These are phyloP conservation scores for Carcina quercana DNA, from an alignment of 2,888 invertebrate species.

Conservation along the genomic window DNA sequence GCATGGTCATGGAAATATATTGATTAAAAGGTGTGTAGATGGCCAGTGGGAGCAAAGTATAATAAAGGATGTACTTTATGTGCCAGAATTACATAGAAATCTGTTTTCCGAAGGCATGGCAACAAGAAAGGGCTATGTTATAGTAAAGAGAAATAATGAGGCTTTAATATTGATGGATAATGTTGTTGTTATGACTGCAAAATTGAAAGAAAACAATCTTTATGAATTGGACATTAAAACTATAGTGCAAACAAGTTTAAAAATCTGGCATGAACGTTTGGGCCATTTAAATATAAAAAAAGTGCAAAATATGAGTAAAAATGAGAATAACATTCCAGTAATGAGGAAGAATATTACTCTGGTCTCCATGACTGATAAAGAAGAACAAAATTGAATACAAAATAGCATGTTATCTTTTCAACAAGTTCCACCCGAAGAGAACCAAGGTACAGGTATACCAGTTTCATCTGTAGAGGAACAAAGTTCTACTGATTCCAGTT, in stretches of 20 bases:
- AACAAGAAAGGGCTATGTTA: not conserved
- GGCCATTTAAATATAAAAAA: conserved; percentile 1
- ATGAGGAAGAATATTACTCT: not conserved
- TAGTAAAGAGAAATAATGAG: conserved; percentile 1
- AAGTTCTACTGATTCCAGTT: too few species aligned
- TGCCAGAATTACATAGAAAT: conserved; percentile 1
- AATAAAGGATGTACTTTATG: conserved; percentile 3
- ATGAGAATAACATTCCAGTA: not conserved
- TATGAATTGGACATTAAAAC: too few species aligned
- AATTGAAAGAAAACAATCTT: too few species aligned
- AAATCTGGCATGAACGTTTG: conserved; percentile 1
- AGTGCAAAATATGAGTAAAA: not conserved
- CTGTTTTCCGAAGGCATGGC: conserved; percentile 2
- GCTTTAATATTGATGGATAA: not conserved
- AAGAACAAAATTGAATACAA: conserved; percentile 1
- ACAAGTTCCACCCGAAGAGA: too few species aligned
- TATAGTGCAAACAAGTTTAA: not conserved
- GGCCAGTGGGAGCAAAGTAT: conserved; percentile 2
- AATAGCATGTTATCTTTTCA: too few species aligned
- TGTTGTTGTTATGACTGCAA: not conserved
- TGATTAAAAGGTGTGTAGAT: not conserved
- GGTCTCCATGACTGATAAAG: not conserved
- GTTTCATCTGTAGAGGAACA: too few species aligned
- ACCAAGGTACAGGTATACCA: not conserved
- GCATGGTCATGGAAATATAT: not conserved